Base-by-base conservation (phyloP, 2,113 vertebrate genomes). In the Tenebrosternarchus preto region DNA sequence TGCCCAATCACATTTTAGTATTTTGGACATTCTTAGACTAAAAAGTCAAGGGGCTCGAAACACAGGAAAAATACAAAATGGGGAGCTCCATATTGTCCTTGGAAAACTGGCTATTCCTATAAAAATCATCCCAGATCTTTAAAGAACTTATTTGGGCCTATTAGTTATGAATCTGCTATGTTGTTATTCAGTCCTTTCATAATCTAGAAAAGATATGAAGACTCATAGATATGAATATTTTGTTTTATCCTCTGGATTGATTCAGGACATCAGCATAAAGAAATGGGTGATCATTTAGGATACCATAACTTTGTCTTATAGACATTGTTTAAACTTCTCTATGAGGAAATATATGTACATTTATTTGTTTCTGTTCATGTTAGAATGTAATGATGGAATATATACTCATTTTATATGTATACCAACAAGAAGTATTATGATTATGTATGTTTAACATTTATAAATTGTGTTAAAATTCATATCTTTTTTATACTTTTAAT, bases 101-200 rank as follows among this genome's bases (percentile, higher is more conserved):
- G 92, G 93, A 90, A 90, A 88, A 78, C 87, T 94, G 82, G 92
- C 91, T 67, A 92, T 93, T 86, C 92, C 92, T 8, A 84, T 94
- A 68, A 92, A 85, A 85, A 93, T 94, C 12, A 89, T 93, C 73
- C 92, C 92, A 0, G 92, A 92, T 78, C 69, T 88, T 29, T 91
- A 90, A 70, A 36, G 61, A 75, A 31, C 22, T 15, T 15, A 15
- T 64, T 12, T 63, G 60, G 61, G 27, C 16, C 63, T 36, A 12
- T 8, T 7, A 22, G 36, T 8, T 4, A 6, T 16, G 61, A 29
- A 25, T 27, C 25, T 67, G 5, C 12, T 24, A 22, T 29, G 31
- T 36, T 31, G 5, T 0, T 20, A 16, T 5, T 19, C 4, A 17
- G 31, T 29, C 2, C 63, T 17, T 66, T 66, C 27, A 7, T 36